Percentiles rank a stretch among this genome's conserved stretches.
phyloP scores from a whole-genome alignment of 2,797 vertebrate species.

The Antennarius maculatus region DNA sequence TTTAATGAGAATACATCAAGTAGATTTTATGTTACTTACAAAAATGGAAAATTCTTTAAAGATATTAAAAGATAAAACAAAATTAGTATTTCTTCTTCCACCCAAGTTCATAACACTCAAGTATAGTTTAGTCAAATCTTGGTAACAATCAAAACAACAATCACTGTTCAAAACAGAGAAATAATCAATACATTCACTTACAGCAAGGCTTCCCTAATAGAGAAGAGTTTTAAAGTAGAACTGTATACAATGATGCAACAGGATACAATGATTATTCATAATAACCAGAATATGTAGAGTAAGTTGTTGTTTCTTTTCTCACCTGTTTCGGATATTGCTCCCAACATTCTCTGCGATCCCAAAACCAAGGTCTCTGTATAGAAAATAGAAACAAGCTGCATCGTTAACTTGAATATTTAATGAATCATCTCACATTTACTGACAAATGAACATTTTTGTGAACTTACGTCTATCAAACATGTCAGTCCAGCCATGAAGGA shows the following conservation, averaged over 20 bases:
- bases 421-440: not conserved
- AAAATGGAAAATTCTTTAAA: too few relatives aligned
- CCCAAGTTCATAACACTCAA: too few relatives aligned
- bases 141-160: too few relatives aligned
- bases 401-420: not conserved
- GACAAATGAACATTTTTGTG: not conserved
- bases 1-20: too few relatives aligned
- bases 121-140: too few relatives aligned
- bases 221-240: not conserved
- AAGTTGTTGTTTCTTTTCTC: conserved; percentile 31
- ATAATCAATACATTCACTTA: too few relatives aligned
- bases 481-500: conserved; percentile 83
- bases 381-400: conserved; percentile 11
- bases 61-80: too few relatives aligned
- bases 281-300: not conserved
- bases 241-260: not conserved
- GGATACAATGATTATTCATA: not conserved
- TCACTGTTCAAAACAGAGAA: too few relatives aligned
- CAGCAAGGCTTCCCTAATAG: not conserved
- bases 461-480: conserved; percentile 85
- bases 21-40: too few relatives aligned
- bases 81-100: too few relatives aligned
- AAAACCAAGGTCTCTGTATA: conserved; percentile 90
- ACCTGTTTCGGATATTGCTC: conserved; percentile 90
- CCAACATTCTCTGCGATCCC: conserved; percentile 90